These are phyloP conservation scores for Ridgeia piscesae DNA, from an alignment of 1,140 invertebrate genomes.

Conservation along the genomic window DNA sequence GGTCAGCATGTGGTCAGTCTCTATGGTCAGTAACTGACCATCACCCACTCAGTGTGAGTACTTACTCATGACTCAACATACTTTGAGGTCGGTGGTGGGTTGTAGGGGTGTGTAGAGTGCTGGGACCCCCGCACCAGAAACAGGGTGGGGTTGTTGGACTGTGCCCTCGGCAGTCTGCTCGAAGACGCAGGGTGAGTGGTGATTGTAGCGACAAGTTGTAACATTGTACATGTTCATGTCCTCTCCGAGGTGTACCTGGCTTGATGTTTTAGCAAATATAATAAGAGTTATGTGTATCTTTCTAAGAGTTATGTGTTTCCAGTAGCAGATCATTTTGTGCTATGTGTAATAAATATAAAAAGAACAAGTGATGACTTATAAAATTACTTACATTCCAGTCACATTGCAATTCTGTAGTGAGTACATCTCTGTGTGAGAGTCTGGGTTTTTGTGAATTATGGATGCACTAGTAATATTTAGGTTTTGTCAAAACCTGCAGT, in stretches of 20 bases:
- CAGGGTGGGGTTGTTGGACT: conserved; percentile 80
- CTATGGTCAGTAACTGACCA: not conserved
- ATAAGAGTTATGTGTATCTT: not conserved
- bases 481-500: not conserved
- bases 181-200: conserved; percentile 64
- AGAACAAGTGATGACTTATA: too few species aligned
- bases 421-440: too few species aligned
- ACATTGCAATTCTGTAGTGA: too few species aligned
- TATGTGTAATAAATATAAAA: not conserved
- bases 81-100: not conserved
- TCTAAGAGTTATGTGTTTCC: too few species aligned
- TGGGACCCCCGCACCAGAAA: conserved; percentile 83
- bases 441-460: too few species aligned
- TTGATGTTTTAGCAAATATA: not conserved
- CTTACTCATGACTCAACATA: not conserved
- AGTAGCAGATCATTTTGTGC: not conserved
- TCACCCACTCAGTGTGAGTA: too few species aligned
- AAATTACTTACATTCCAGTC: too few species aligned
- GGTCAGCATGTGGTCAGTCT: too few species aligned
- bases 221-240: not conserved
- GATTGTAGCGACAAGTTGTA: not conserved
- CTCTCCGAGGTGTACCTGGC: not conserved
- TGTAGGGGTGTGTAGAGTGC: conserved; percentile 82
- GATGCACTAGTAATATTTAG: too few species aligned
- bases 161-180: conserved; percentile 72